Conservation (phyloP, 2,113 vertebrate genomes). For the Oceanodroma tethys region DNA sequence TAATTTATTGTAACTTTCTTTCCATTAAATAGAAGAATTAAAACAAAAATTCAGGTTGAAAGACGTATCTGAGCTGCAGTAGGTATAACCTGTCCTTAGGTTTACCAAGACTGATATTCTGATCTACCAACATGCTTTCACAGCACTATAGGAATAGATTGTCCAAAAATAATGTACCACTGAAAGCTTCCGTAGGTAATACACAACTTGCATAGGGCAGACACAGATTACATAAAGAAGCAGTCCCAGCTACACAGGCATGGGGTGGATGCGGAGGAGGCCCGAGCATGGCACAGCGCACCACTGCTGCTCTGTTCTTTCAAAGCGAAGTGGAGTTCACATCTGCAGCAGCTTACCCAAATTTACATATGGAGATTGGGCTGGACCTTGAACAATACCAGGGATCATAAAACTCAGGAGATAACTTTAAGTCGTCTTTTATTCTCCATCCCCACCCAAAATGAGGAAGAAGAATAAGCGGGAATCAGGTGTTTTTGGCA, state of each 20-base stretch:
- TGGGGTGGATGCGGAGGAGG: rapidly evolving
- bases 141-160: rapidly evolving
- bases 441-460: neutral
- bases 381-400: neutral
- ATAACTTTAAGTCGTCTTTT: neutral
- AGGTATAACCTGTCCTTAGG: neutral
- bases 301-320: neutral
- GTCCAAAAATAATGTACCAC: neutral
- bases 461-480: rapidly evolving
- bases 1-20: neutral
- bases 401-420: neutral
- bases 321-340: neutral
- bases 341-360: neutral
- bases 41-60: neutral
- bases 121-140: neutral
- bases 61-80: neutral
- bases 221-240: neutral
- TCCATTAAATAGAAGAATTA: neutral
- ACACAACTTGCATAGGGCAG: rapidly evolving
- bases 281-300: rapidly evolving
- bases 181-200: neutral
- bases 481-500: neutral
- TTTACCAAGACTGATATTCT: neutral
- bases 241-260: rapidly evolving
- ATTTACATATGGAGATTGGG: rapidly evolving